Percentiles rank a stretch among this genome's conserved stretches.
phyloP scores from a whole-genome alignment of 2,888 invertebrate species.

The Bhutanitis thaidina region DNA sequence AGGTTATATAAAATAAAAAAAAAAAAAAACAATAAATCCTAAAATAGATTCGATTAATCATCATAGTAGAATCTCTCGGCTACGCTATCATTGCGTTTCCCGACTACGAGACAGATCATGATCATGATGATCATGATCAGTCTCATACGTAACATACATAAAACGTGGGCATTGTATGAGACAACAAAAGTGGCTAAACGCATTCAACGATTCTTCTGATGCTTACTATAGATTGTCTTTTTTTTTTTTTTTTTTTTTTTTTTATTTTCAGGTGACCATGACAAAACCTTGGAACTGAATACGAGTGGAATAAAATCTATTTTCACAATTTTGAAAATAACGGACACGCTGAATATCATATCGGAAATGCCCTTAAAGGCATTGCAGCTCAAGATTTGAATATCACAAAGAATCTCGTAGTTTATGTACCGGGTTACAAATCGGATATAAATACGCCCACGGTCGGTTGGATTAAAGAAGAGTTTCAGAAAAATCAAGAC shows the following conservation, averaged over 20 bases:
- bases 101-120: too few relatives aligned
- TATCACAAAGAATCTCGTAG: slow-evolving; percentile 46
- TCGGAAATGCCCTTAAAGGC: neutral
- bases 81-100: too few relatives aligned
- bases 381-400: slow-evolving; percentile 52
- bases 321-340: neutral
- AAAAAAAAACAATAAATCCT: too few relatives aligned
- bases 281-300: neutral
- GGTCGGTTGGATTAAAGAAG: slow-evolving; percentile 52
- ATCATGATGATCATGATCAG: too few relatives aligned
- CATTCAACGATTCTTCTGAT: too few relatives aligned
- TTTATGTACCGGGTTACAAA: slow-evolving; percentile 68
- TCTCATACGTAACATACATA: too few relatives aligned
- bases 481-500: slow-evolving; percentile 54
- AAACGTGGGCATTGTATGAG: too few relatives aligned
- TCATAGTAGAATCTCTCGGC: too few relatives aligned
- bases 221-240: neutral
- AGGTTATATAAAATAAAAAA: too few relatives aligned
- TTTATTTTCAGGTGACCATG: neutral
- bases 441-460: slow-evolving; percentile 57
- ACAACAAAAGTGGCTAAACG: too few relatives aligned
- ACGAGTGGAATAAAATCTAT: neutral
- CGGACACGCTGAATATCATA: neutral
- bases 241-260: too few relatives aligned
- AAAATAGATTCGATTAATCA: too few relatives aligned